phyloP scores from a whole-genome alignment of 2,113 vertebrate genomes.

The Turdus rufiventris region DNA sequence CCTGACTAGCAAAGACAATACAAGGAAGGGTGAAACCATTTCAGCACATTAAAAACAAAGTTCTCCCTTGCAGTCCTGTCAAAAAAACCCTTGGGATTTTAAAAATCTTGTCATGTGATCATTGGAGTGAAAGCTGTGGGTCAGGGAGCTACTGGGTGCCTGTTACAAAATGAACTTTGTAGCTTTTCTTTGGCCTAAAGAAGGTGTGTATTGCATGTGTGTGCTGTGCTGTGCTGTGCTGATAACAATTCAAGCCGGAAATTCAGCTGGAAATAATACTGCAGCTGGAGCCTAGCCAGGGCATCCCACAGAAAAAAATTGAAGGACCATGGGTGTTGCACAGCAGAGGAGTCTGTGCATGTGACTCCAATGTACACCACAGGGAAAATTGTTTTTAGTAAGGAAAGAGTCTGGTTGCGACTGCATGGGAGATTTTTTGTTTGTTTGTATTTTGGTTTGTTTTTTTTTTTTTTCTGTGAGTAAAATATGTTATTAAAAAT shows the following conservation, averaged over 20 bases:
- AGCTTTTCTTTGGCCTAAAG: neutral
- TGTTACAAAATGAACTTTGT: neutral
- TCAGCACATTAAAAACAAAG: neutral
- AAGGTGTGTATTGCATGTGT: neutral
- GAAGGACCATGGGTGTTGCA: neutral
- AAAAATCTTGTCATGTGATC: neutral
- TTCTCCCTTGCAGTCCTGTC: neutral
- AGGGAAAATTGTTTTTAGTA: neutral
- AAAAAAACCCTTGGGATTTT: neutral
- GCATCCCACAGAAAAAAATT: neutral
- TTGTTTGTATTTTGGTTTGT: neutral
- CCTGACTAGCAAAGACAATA: neutral
- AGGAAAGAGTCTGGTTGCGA: neutral
- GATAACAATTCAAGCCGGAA: neutral
- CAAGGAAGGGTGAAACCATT: neutral
- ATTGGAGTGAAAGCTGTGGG: neutral
- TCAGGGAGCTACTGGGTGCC: neutral
- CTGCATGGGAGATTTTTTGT: neutral
- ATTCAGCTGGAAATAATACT: neutral
- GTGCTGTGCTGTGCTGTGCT: neutral
- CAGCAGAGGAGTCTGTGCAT: neutral
- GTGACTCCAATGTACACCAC: neutral
- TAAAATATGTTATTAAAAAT: too few species aligned
- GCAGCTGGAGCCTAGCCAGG: neutral
- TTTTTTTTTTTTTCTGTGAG: too few species aligned